These are phyloP conservation scores for Scomber japonicus DNA, from an alignment of 2,113 vertebrate genomes.

Conservation along the genomic window DNA sequence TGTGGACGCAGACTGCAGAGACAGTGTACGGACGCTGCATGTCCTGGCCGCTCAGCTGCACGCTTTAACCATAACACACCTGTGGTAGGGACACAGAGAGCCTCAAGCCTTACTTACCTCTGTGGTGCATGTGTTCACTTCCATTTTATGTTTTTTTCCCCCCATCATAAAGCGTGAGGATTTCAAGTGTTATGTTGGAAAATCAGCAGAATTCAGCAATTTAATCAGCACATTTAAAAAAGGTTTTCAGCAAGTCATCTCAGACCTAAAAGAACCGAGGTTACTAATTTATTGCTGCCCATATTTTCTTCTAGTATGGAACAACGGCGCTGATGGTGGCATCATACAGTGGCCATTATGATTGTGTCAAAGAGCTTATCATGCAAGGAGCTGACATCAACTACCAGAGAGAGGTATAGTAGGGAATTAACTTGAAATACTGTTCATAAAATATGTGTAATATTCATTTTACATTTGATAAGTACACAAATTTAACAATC, in stretches of 20 bases:
- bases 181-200: background rate
- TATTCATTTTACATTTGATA: slow-evolving; percentile 5
- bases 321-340: slow-evolving; percentile 97
- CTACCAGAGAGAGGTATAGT: slow-evolving; percentile 94
- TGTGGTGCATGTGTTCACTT: slow-evolving; percentile 40
- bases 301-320: slow-evolving; percentile 86
- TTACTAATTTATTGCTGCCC: background rate
- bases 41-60: slow-evolving; percentile 65
- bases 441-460: background rate
- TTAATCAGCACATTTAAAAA: slow-evolving; percentile 13
- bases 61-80: slow-evolving; percentile 68
- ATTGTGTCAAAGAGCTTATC: slow-evolving; percentile 92
- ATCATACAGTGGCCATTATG: slow-evolving; percentile 91
- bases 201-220: background rate
- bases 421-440: background rate
- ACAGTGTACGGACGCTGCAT: slow-evolving; percentile 90
- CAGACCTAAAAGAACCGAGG: background rate
- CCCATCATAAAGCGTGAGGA: background rate
- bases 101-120: slow-evolving; percentile 17
- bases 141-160: background rate
- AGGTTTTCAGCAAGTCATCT: slow-evolving; percentile 50
- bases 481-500: background rate
- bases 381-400: slow-evolving; percentile 98
- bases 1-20: slow-evolving; percentile 97
- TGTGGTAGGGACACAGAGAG: slow-evolving; percentile 72